These are phyloP conservation scores for Yponomeuta evonymella DNA, from an alignment of 2,888 invertebrate genomes.

Conservation along the genomic window DNA sequence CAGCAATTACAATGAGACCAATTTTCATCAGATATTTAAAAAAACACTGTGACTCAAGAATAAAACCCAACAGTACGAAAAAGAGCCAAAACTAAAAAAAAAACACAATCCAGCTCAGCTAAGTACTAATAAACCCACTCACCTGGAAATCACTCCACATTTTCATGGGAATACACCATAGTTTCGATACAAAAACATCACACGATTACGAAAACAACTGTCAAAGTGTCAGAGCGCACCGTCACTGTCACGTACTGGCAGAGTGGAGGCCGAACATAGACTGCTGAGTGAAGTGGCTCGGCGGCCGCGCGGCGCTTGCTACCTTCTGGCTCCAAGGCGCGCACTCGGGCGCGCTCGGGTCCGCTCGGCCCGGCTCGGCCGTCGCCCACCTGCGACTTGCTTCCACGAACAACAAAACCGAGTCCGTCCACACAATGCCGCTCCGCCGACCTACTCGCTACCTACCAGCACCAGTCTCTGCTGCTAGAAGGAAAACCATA, in stretches of 20 bases:
- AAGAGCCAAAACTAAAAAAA: neutral
- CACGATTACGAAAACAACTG: constrained; percentile 74
- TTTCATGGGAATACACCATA: constrained; percentile 76
- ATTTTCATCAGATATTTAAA: neutral
- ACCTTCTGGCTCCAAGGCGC: constrained; percentile 27
- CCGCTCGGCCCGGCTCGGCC: constrained; percentile 19
- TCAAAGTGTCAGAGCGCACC: constrained; percentile 65
- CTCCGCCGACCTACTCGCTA: constrained; percentile 43
- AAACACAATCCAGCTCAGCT: neutral
- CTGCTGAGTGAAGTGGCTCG: constrained; percentile 52
- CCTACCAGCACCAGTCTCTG: constrained; percentile 8
- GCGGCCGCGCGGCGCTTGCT: constrained; percentile 22
- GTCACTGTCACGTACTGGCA: constrained; percentile 55
- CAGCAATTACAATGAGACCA: neutral
- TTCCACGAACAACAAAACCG: constrained; percentile 67
- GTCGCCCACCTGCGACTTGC: constrained; percentile 67
- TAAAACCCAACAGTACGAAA: neutral
- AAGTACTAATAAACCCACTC: constrained; percentile 30
- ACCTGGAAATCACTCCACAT: constrained; percentile 77
- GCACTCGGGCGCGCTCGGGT: constrained; percentile 21
- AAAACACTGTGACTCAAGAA: neutral
- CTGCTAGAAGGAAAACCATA: constrained; percentile 14
- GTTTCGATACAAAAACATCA: constrained; percentile 74
- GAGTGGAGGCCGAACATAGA: constrained; percentile 66
- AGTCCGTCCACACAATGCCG: constrained; percentile 27